A percentile compares a stretch with the other conserved stretches of the same genome.
Evolutionary conservation across 2,113 vertebrate genomes (phyloP).

Genomic region (Protomyctophum bolini): DNA sequence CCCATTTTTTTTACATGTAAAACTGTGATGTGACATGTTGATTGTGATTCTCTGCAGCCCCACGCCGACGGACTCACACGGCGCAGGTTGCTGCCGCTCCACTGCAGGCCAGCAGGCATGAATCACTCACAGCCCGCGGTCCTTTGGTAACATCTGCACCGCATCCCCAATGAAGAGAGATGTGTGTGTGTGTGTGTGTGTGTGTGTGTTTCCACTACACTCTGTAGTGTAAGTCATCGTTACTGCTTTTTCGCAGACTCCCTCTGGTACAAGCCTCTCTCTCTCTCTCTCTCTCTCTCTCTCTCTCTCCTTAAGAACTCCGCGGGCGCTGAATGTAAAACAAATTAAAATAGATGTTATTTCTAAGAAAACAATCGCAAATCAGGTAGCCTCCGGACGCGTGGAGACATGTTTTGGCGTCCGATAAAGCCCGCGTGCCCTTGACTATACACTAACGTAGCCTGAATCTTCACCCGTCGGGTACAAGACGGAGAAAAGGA

Average conservation of each 20-base stretch:
- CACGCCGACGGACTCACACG: constrained; percentile 64
- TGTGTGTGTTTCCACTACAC: too few species aligned
- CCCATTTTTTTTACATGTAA: too few species aligned
- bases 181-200: too few species aligned
- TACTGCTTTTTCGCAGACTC: constrained; percentile 37
- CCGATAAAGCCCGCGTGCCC: constrained; percentile 11
- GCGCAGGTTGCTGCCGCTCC: constrained; percentile 48
- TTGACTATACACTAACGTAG: constrained; percentile 9
- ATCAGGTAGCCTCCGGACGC: constrained; percentile 22
- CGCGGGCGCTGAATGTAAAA: constrained; percentile 40
- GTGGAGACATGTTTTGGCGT: constrained; percentile 6
- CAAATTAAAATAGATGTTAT: constrained; percentile 38
- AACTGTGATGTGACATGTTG: too few species aligned
- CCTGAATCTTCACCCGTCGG: constrained; percentile 12
- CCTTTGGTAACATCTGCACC: constrained; percentile 45
- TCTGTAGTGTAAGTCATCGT: constrained; percentile 41
- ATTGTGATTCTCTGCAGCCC: constrained; percentile 9
- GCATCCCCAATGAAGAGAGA: constrained; percentile 31
- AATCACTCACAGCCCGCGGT: constrained; percentile 58
- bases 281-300: constrained; percentile 7
- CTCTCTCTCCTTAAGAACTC: constrained; percentile 2
- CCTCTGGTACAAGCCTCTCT: constrained; percentile 28
- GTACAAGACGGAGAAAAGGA: constrained; percentile 5
- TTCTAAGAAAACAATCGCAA: constrained; percentile 31
- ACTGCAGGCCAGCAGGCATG: constrained; percentile 31